Percentiles rank a stretch among this genome's conserved stretches.
These are phyloP conservation scores for Halichondria panicea DNA, from an alignment of 37 sponge, comb jelly and placozoan genomes.

Conservation along the genomic window DNA sequence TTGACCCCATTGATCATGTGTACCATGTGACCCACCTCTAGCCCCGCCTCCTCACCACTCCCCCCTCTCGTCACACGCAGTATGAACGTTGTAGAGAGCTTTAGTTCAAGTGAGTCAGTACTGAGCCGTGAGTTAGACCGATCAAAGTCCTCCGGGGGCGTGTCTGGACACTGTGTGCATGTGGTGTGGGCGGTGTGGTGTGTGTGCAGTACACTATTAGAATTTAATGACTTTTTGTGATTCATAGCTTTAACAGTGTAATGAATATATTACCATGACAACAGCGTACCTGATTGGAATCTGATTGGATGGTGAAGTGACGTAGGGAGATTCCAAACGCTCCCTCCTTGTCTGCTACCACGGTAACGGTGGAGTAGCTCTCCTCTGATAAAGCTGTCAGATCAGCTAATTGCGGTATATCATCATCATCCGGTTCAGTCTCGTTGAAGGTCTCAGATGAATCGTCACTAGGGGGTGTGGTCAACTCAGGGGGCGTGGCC, in stretches of 20 bases:
- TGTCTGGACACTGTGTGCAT: slow-evolving; percentile 17
- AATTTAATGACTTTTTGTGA: too few relatives aligned
- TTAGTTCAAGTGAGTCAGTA: slow-evolving; percentile 37
- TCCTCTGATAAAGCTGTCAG: slow-evolving; percentile 10
- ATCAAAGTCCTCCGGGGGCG: not conserved
- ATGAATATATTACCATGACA: too few relatives aligned
- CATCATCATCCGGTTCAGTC: not conserved
- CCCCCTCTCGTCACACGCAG: slow-evolving; percentile 24
- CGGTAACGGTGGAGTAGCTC: slow-evolving; percentile 34
- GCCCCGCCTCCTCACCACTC: slow-evolving; percentile 49
- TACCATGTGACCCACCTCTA: slow-evolving; percentile 43
- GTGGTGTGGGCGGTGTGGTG: not conserved
- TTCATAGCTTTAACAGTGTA: too few relatives aligned
- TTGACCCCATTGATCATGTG: slow-evolving; percentile 51
- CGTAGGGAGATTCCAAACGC: slow-evolving; percentile 59
- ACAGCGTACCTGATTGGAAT: too few relatives aligned
- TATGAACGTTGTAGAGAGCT: slow-evolving; percentile 69
- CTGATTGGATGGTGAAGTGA: slow-evolving; percentile 58
- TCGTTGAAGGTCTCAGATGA: not conserved
- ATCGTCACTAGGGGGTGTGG: not conserved
- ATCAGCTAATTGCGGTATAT: slow-evolving; percentile 1
- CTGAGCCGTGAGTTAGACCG: slow-evolving; percentile 11
- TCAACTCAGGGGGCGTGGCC: not conserved
- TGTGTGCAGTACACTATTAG: not conserved
- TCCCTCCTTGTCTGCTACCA: slow-evolving; percentile 24